Conservation (phyloP, 1,140 invertebrate genomes). For the Copidosoma floridanum region DNA sequence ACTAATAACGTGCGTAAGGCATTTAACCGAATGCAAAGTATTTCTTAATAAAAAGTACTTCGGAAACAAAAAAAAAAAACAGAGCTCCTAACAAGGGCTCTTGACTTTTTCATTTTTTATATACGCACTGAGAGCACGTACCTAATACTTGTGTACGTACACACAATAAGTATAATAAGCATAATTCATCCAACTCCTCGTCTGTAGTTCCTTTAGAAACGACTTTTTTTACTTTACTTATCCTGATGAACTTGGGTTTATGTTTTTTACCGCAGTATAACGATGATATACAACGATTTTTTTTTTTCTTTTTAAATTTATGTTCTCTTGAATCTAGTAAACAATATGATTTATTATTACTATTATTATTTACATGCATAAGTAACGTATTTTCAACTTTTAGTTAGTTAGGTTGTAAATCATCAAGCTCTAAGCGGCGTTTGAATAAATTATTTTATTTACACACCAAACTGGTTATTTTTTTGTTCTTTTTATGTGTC, state of each 20-base stretch:
- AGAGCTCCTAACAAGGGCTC: background rate
- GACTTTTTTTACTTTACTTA: conserved; percentile 19
- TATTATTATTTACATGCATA: background rate
- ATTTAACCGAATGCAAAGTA: conserved; percentile 59
- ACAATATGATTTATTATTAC: conserved; percentile 23
- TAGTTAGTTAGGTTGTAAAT: conserved; percentile 19
- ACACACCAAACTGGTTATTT: conserved; percentile 14
- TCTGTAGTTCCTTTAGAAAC: conserved; percentile 24
- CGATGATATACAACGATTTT: conserved; percentile 5
- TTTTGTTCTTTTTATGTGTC: background rate
- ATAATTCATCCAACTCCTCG: conserved; percentile 11
- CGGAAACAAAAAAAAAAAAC: conserved; percentile 42
- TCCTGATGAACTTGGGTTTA: conserved; percentile 11
- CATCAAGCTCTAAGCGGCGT: conserved; percentile 14
- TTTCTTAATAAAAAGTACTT: conserved; percentile 59
- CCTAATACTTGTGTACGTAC: background rate
- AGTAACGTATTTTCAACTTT: too few relatives aligned
- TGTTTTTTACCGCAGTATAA: conserved; percentile 7
- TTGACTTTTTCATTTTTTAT: conserved; percentile 21
- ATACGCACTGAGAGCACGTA: background rate
- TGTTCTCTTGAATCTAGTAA: too few relatives aligned
- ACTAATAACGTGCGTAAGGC: conserved; percentile 56
- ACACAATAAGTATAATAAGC: background rate
- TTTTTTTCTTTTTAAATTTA: too few relatives aligned
- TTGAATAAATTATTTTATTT: conserved; percentile 28